phyloP scores from a whole-genome alignment of 1,140 invertebrate genomes.

The Diorhabda carinulata region DNA sequence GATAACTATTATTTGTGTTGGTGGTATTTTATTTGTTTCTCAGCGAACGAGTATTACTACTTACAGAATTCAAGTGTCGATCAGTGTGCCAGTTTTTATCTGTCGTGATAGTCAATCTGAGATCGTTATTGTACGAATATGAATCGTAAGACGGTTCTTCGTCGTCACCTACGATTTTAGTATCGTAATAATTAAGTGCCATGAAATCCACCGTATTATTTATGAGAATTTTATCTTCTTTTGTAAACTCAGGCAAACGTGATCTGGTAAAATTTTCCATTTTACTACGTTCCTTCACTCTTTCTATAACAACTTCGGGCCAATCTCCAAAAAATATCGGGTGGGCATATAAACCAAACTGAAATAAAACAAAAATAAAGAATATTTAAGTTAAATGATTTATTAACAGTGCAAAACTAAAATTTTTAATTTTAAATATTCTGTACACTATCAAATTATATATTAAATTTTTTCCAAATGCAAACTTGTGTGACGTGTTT shows the following conservation, averaged over 20 bases:
- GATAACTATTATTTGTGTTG: no score
- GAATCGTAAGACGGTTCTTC: not conserved
- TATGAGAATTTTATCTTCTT: not conserved
- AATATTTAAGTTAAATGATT: no score
- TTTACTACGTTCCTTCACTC: not conserved
- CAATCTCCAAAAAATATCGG: conserved; percentile 10
- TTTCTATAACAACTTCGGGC: conserved; percentile 1
- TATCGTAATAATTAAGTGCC: conserved; percentile 7
- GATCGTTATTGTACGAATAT: not conserved
- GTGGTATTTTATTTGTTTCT: no score
- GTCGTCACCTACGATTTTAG: not conserved
- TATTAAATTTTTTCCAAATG: no score
- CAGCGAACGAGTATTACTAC: not conserved
- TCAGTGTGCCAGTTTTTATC: not conserved
- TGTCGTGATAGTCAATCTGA: not conserved
- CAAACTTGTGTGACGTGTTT: no score
- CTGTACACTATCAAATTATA: no score
- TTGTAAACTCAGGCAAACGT: not conserved
- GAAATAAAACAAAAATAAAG: not conserved
- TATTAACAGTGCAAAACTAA: no score
- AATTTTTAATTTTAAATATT: no score
- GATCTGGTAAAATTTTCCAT: not conserved
- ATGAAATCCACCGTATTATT: conserved; percentile 6
- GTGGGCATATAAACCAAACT: conserved; percentile 15
- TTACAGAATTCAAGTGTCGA: not conserved